Conservation (phyloP, 2,888 invertebrate genomes). For the Prenolepis imparis region DNA sequence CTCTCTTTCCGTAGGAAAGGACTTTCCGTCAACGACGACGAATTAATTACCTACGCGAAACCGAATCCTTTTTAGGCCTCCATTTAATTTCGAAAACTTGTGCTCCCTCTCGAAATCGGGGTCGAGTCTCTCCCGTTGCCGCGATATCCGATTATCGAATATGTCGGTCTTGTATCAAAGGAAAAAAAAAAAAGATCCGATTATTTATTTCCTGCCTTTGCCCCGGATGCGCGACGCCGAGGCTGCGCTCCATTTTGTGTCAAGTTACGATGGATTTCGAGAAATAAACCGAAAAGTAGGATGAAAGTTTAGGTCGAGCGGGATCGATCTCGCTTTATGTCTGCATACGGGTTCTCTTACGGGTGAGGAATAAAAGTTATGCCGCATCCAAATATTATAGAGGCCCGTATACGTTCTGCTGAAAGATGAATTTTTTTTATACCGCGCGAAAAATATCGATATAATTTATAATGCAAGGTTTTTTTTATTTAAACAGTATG, state of each 20-base stretch:
- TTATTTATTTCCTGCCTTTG: slow-evolving; percentile 48
- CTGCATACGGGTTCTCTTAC: slow-evolving; percentile 26
- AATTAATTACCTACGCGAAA: slow-evolving; percentile 78
- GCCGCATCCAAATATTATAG: slow-evolving; percentile 8
- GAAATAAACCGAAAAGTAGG: slow-evolving; percentile 56
- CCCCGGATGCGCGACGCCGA: slow-evolving; percentile 25
- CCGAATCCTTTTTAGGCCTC: slow-evolving; percentile 2
- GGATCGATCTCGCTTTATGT: slow-evolving; percentile 49
- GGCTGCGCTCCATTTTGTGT: slow-evolving; percentile 47
- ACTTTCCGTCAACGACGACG: slow-evolving; percentile 70
- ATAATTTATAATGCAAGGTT: neutral
- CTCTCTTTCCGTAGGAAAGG: slow-evolving; percentile 47
- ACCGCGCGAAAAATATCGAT: neutral
- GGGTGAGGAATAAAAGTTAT: slow-evolving; percentile 29
- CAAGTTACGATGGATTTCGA: slow-evolving; percentile 55
- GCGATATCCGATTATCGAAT: slow-evolving; percentile 53
- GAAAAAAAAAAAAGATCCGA: slow-evolving; percentile 47
- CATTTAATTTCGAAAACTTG: slow-evolving; percentile 19
- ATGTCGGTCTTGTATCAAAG: slow-evolving; percentile 47
- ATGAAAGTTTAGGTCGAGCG: slow-evolving; percentile 45
- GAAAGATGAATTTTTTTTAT: slow-evolving; percentile 34
- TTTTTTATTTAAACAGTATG: slow-evolving; percentile 10
- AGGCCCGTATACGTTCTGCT: neutral
- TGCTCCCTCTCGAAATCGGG: slow-evolving; percentile 12
- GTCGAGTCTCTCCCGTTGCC: neutral